Evolutionary conservation across 2,797 vertebrate genomes (phyloP).

Genomic region (Synanceia verrucosa): DNA sequence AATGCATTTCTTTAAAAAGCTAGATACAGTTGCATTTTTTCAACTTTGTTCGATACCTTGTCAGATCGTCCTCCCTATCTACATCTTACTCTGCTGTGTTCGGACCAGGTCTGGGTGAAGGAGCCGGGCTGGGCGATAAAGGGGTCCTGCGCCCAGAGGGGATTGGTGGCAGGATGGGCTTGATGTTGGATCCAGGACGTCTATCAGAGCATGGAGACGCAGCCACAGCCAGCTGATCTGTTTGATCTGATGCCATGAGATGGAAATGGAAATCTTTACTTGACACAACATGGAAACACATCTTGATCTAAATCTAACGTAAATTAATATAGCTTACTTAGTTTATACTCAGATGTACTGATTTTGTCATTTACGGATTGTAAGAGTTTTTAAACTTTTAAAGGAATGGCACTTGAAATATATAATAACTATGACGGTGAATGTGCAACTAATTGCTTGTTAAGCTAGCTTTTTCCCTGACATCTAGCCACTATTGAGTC

Average conservation of each 20-base stretch:
- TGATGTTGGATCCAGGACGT: slow-evolving; percentile 79
- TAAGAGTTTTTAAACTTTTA: not conserved
- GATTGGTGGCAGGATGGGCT: slow-evolving; percentile 88
- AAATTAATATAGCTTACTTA: not conserved
- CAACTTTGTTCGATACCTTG: not conserved
- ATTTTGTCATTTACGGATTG: not conserved
- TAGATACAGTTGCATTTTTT: too few relatives aligned
- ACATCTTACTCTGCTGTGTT: not conserved
- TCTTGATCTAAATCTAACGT: not conserved
- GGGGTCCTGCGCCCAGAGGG: slow-evolving; percentile 77
- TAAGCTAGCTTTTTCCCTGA: not conserved
- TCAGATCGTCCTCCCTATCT: slow-evolving; percentile 1
- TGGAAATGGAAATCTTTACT: slow-evolving; percentile 25
- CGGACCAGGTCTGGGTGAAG: slow-evolving; percentile 25
- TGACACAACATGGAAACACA: not conserved
- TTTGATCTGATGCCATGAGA: slow-evolving; percentile 26
- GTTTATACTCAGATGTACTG: not conserved
- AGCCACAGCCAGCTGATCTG: slow-evolving; percentile 13
- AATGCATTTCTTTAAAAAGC: not conserved
- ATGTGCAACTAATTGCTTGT: not conserved
- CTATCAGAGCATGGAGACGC: slow-evolving; percentile 42
- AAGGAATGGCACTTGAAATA: not conserved
- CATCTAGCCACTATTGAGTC: not conserved
- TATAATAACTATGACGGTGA: not conserved
- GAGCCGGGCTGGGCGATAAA: slow-evolving; percentile 15